phyloP scores from a whole-genome alignment of 2,888 invertebrate genomes.

The Troides helena region DNA sequence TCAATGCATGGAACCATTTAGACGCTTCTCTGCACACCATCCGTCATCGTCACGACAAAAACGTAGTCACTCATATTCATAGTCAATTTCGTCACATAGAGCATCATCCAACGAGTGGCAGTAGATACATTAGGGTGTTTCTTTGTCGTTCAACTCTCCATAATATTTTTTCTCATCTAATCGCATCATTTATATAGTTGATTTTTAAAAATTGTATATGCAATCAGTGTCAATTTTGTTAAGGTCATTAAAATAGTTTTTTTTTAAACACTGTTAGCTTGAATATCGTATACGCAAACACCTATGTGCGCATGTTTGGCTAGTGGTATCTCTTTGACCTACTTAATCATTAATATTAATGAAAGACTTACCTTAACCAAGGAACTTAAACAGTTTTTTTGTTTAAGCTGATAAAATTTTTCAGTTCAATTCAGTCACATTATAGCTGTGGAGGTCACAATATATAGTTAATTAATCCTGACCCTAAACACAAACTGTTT shows the following conservation, averaged over 20 bases:
- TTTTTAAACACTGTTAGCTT: conserved; percentile 9
- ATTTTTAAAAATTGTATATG: background rate
- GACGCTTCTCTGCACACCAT: conserved; percentile 72
- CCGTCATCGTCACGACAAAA: conserved; percentile 53
- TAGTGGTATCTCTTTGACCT: conserved; percentile 23
- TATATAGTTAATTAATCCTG: too few species aligned
- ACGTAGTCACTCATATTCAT: conserved; percentile 40
- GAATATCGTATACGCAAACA: conserved; percentile 10
- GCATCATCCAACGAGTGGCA: conserved; percentile 19
- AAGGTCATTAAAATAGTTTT: conserved; percentile 13
- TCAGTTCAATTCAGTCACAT: too few species aligned
- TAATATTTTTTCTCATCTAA: conserved; percentile 12
- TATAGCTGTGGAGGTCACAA: background rate
- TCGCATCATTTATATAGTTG: conserved; percentile 8
- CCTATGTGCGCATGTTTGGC: conserved; percentile 21
- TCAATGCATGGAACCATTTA: conserved; percentile 78
- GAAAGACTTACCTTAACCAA: too few species aligned
- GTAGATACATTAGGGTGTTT: conserved; percentile 25
- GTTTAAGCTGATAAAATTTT: too few species aligned
- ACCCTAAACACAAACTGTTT: too few species aligned
- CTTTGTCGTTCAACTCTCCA: conserved; percentile 15
- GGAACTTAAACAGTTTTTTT: too few species aligned
- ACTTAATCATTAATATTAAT: conserved; percentile 12
- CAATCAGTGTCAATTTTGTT: conserved; percentile 1
- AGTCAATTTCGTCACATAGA: conserved; percentile 37